Conservation (phyloP, 2,797 vertebrate species). For the Semotilus atromaculatus region DNA sequence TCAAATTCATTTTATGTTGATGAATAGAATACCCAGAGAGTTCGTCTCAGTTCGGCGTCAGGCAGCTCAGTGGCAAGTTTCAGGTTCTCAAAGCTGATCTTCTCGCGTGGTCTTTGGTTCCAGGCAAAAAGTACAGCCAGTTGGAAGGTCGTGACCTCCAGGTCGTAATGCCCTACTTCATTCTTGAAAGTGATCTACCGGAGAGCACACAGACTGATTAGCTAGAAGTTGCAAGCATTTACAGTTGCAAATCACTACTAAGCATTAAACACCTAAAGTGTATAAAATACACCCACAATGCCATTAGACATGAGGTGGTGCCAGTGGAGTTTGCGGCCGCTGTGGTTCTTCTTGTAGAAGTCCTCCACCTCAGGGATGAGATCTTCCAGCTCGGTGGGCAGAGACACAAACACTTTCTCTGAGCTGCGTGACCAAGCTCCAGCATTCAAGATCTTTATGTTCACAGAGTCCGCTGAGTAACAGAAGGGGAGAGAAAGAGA, state of each 20-base stretch:
- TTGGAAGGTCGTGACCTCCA: conserved; percentile 98
- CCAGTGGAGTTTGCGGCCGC: conserved; percentile 97
- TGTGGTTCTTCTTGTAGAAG: conserved; percentile 99
- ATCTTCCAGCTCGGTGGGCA: conserved; percentile 96
- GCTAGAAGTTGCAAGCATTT: not conserved
- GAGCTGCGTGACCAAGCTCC: conserved; percentile 98
- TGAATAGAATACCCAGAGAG: conserved; percentile 87
- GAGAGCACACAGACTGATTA: conserved; percentile 21
- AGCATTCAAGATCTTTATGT: conserved; percentile 99
- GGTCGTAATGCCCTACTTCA: conserved; percentile 96
- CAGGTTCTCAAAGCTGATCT: conserved; percentile 98
- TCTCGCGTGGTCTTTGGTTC: conserved; percentile 98
- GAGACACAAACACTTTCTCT: conserved; percentile 96
- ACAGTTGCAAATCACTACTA: not conserved
- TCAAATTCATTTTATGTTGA: not conserved
- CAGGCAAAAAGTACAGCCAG: conserved; percentile 96
- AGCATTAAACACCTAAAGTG: not conserved
- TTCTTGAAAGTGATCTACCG: conserved; percentile 98
- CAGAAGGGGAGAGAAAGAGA: not conserved
- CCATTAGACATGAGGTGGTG: conserved; percentile 99
- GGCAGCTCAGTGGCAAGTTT: conserved; percentile 97
- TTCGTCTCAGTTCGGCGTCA: conserved; percentile 95
- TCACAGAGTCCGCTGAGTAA: conserved; percentile 91
- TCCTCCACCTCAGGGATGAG: conserved; percentile 98
- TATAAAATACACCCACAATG: conserved; percentile 80